Evolutionary conservation across 2,797 vertebrate genomes (phyloP), one percentile per base, ranked within the genome.

Genomic region (Coregonus ussuriensis): DNA sequence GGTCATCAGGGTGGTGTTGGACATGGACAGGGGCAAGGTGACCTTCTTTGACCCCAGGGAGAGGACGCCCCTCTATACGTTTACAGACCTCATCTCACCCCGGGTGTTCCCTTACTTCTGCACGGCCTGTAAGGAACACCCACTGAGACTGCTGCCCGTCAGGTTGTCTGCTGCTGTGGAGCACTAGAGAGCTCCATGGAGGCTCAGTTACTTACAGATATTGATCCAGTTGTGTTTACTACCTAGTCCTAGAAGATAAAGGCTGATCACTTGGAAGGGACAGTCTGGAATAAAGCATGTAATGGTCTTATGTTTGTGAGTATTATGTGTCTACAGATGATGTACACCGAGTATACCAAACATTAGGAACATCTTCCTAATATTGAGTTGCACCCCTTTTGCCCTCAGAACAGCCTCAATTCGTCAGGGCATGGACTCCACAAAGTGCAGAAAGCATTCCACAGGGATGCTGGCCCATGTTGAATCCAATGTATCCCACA

Each of bases 1-100:
- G 0, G 91, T 91, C 31, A 85, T 96, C 71, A 82, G 93, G 66
- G 80, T 96, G 25, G 85, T 94, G 85, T 80, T 95, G 78, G 95
- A 96, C 79, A 95, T 95, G 92, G 94, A 95, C 84, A 79, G 94
- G 63, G 91, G 88, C 6, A 94, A 93, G 82, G 93, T 95, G 82
- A 86, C 89, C 2, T 96, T 96, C 85, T 94, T 91, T 2, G 91
- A 94, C 84, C 89, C 93, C 0, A 25, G 82, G 67, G 91, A 92
- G 85, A 92, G 92, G 81, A 86, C 79, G 0, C 90, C 94, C 4
- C 93, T 96, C 3, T 95, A 93, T 86, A 91, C 92, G 9, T 96
- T 95, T 85, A 90, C 66, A 1, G 88, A 90, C 37, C 74, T 95
- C 66, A 75, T 93, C 65, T 84, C 90, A 4, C 82, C 85, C 0